phyloP scores from a whole-genome alignment of 1,140 invertebrate species.

The Drosophila sulfurigaster region DNA sequence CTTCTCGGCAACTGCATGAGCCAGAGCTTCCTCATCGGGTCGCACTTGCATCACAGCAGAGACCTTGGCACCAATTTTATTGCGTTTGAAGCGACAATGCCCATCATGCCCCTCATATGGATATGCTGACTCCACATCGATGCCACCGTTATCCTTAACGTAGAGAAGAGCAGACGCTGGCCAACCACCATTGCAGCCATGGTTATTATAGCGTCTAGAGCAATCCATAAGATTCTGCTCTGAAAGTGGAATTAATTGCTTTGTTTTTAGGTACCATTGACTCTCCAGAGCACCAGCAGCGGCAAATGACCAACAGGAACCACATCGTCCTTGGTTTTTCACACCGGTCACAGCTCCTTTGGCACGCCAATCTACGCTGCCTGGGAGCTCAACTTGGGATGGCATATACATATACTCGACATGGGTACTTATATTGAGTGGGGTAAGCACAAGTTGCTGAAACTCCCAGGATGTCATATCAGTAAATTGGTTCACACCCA shows the following conservation, averaged over 20 bases:
- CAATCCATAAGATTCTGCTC: conserved; percentile 97
- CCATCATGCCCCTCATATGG: conserved; percentile 89
- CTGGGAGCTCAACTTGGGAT: conserved; percentile 89
- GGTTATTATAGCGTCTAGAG: conserved; percentile 91
- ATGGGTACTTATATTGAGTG: conserved; percentile 52
- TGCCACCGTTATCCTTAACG: conserved; percentile 89
- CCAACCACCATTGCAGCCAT: conserved; percentile 94
- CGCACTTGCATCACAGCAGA: conserved; percentile 87
- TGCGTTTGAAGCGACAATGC: conserved; percentile 68
- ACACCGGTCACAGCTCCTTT: conserved; percentile 94
- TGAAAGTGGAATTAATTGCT: conserved; percentile 90
- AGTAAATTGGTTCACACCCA: conserved; percentile 91
- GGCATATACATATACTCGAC: conserved; percentile 68
- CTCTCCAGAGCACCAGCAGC: conserved; percentile 93
- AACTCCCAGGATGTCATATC: conserved; percentile 94
- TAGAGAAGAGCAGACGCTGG: conserved; percentile 91
- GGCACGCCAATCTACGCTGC: conserved; percentile 93
- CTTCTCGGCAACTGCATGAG: conserved; percentile 89
- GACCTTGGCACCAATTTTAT: conserved; percentile 30
- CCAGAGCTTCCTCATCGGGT: conserved; percentile 88
- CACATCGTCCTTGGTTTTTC: conserved; percentile 95
- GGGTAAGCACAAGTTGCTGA: conserved; percentile 87
- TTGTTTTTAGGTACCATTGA: conserved; percentile 87
- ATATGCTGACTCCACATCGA: conserved; percentile 91
- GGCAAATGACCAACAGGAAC: conserved; percentile 97